Evolutionary conservation across 2,888 invertebrate species (phyloP).

Genomic region (Himalopsyche anomala): DNA sequence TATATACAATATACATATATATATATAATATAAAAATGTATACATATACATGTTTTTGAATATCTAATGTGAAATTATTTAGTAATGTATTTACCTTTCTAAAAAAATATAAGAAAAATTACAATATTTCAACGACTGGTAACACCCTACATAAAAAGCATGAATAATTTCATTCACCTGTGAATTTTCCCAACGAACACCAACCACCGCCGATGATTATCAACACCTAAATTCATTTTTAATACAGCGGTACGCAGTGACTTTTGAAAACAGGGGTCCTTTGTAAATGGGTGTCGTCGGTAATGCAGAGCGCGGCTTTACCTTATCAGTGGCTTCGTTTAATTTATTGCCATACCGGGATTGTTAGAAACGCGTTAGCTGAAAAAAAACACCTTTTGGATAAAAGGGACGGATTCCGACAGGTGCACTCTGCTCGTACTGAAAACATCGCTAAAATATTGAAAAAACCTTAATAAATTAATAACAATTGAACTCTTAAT

Average conservation of each 20-base stretch:
- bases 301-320: conserved; percentile 53
- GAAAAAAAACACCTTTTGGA: conserved; percentile 37
- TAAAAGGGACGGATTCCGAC: conserved; percentile 34
- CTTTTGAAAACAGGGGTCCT: conserved; percentile 45
- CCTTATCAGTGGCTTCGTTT: conserved; percentile 57
- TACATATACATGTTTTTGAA: too few species aligned
- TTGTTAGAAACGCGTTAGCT: conserved; percentile 61
- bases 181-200: background rate
- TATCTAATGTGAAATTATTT: too few species aligned
- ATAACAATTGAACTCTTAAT: too few species aligned
- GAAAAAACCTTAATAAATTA: too few species aligned
- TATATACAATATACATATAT: too few species aligned
- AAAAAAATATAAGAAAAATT: too few species aligned
- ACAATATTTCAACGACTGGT: background rate
- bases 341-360: conserved; percentile 56
- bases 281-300: conserved; percentile 57
- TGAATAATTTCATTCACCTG: conserved; percentile 8
- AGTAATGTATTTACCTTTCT: too few species aligned
- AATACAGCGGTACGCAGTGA: background rate
- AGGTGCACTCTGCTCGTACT: background rate
- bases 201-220: background rate
- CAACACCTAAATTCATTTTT: conserved; percentile 13
- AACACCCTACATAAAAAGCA: background rate
- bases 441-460: too few species aligned
- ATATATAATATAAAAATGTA: too few species aligned